Base-by-base conservation (phyloP, 2,888 invertebrate genomes). In the Osedax frankpressi region DNA sequence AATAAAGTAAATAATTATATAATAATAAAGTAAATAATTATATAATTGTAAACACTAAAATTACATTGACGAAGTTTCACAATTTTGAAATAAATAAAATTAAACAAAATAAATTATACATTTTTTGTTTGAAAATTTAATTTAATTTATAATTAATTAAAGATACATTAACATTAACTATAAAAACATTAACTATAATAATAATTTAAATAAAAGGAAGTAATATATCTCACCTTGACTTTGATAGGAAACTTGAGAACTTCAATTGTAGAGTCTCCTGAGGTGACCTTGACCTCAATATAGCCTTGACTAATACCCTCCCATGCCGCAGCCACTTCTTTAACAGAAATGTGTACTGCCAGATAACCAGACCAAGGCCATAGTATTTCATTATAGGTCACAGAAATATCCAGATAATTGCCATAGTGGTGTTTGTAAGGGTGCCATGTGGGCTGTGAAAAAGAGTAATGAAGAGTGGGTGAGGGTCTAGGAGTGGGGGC, bases 361-460 rank as follows among this genome's bases (percentile, higher is more conserved):
- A 96, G 84, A 91, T 92, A 96, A 0, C 96, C 96, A 0, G 94
- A 92, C 94, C 95, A 96, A 0, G 96, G 96, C 95, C 95, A 97
- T 73, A 96, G 86, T 59, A 91, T 87, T 77, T 89, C 88, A 14
- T 92, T 92, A 85, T 90, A 88, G 2, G 90, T 88, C 73, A 92
- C 88, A 0, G 91, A 88, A 19, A 87, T 89, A 72, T 93, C 89
- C 63, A 96, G 86, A 75, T 91, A 87, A 76, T 89, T 88, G 0
- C 94, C 94, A 84, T 89, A 88, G 80, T 91, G 89, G 0, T 90
- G 90, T 1, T 89, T 86, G 81, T 94, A 93, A 0, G 95, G 94
- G 84, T 93, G 91, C 95, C 95, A 96, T 29, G 87, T 86, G 0
- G 91, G 91, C 81, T 83, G 77, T 24, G 75, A 75, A 28, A 30